Evolutionary conservation across 2,888 invertebrate genomes (phyloP), one percentile per base, ranked within the genome.

Genomic region (Drosophila bunnanda): DNA sequence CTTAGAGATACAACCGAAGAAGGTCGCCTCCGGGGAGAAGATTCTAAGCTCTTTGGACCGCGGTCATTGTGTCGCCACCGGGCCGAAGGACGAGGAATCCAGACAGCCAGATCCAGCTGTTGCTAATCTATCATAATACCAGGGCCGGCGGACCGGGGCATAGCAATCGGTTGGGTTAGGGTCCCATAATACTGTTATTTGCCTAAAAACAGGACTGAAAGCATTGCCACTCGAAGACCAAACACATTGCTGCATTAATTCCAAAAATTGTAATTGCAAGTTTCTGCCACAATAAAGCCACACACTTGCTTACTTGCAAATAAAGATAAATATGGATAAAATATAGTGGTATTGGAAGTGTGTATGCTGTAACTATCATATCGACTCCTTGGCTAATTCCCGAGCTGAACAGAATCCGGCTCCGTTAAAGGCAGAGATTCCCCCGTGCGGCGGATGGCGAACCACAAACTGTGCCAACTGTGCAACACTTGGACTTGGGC

Each of bases 391-490:
- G 17, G 12, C 48, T 12, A 48, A 30, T 13, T 12, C 48, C 48
- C 48, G 9, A 50, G 30, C 17, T 32, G 1, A 34, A 53, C 52
- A 22, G 22, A 66, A 32, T 55, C 38, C 32, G 10, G n/a, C 20
- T 65, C 25, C 44, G 38, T 34, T 32, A 30, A n/a, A 64, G 28
- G 8, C 28, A 41, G 67, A 50, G 57, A 58, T 58, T 50, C 48
- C 30, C 41, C 28, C 20, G 36, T 34, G 64, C 34, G 65, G 64
- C 65, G 32, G 50, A 28, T n/a, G 64, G 64, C 32, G 58, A 50
- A 69, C 68, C 70, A 41, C 68, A 68, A 68, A 68, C 68, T 68
- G 67, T 68, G 67, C 70, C 67, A 68, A 67, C 66, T 46, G 56
- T 67, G 67, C 67, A 67, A 67, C 67, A 67, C 69, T 48, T 34